phyloP scores from a whole-genome alignment of 2,113 vertebrate species.

The Bubo blakistoni region DNA sequence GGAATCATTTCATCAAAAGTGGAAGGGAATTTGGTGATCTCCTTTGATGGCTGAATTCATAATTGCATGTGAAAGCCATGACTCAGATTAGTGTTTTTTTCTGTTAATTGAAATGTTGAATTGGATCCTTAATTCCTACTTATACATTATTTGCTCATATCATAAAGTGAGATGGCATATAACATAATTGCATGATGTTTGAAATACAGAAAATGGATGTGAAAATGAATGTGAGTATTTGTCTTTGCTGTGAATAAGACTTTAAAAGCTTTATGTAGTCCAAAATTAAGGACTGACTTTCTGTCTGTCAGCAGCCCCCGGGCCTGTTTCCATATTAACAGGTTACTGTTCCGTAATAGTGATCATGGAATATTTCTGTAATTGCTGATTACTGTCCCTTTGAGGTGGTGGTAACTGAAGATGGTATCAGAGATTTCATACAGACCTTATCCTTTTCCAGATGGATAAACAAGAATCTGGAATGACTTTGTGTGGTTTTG shows the following conservation, averaged over 20 bases:
- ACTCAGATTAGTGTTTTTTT: not conserved
- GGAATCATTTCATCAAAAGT: not conserved
- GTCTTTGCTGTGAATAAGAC: not conserved
- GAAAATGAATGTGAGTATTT: not conserved
- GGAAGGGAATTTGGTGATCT: not conserved
- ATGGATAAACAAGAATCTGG: not conserved
- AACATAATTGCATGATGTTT: not conserved
- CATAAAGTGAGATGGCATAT: not conserved
- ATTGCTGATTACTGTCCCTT: not conserved
- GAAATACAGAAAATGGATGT: not conserved
- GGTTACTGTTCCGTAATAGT: not conserved
- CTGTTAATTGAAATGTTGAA: constrained; percentile 1
- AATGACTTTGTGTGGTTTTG: not conserved
- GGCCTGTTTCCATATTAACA: not conserved
- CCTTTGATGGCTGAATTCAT: not conserved
- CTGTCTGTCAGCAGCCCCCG: not conserved
- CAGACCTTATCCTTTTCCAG: not conserved
- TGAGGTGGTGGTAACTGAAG: not conserved
- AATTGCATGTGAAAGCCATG: not conserved
- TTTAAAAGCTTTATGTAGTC: not conserved
- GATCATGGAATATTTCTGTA: not conserved
- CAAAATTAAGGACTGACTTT: not conserved
- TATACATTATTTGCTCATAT: not conserved
- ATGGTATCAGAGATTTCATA: not conserved
- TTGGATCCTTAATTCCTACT: not conserved